Evolutionary conservation across 2,888 invertebrate species (phyloP), one percentile per base, ranked within the genome.

Genomic region (Aplocera efformata): DNA sequence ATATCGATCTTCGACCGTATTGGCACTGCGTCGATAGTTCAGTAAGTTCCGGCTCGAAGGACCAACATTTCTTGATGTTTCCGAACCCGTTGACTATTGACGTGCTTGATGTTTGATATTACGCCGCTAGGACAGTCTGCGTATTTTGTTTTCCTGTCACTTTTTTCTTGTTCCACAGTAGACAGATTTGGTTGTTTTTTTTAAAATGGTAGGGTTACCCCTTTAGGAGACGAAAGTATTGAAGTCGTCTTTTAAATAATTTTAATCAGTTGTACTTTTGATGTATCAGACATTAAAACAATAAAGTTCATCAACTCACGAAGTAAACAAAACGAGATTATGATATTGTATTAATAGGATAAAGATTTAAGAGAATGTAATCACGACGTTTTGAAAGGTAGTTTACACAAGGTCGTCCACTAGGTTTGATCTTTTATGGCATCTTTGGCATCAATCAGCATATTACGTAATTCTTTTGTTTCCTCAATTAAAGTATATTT

Each of bases 1-100:
- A 93, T 70, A 83, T 98, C 10, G 95, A 94, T 78, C 88, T 97
- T 5, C 94, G 96, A 78, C 92, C 93, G 0, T 95, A 94, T 66
- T 96, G 96, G 96, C 88, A 94, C 66, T 90, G 92, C 63, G 89
- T 94, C 5, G 89, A 92, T 53, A 89, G 91, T n/a, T 84, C 88
- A 67, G 90, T 86, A 48, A 51, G 58, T 44, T 36, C n/a, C 7
- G 5, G 10, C 9, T 4, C 27, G 3, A 17, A 17, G 13, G 13
- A 17, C 13, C 7, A 10, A 27, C 10, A 10, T 11, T 27, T 10
- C 6, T 7, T 1, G 4, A 9, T 6, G 1, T 2, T 17, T 17
- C 5, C 13, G 5, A 17, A 17, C 13, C 13, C n/a, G n/a, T n/a
- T n/a, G n/a, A 17, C 13, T 3, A 17, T 3, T 17, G 13, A 5